phyloP scores from a whole-genome alignment of 1,140 invertebrate genomes.

The Calliopsis andreniformis region DNA sequence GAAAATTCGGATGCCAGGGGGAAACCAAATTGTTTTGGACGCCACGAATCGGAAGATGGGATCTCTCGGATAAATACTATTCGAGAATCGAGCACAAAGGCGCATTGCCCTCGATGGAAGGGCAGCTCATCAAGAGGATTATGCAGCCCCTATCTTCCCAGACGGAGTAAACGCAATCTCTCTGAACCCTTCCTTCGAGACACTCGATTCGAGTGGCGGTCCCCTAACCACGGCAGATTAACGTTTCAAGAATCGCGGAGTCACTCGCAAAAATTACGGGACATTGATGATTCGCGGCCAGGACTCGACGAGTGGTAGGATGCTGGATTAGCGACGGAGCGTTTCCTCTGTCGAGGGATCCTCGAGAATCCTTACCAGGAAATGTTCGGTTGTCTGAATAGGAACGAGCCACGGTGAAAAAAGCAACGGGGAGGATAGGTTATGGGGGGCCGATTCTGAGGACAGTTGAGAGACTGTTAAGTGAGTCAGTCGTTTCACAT shows the following conservation, averaged over 20 bases:
- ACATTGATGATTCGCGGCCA: constrained; percentile 30
- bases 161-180: constrained; percentile 41
- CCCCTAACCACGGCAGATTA: constrained; percentile 38
- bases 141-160: constrained; percentile 24
- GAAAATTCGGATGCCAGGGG: background rate
- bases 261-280: constrained; percentile 38
- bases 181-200: constrained; percentile 33
- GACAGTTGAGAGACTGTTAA: background rate
- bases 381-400: background rate
- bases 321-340: constrained; percentile 24
- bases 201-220: constrained; percentile 5
- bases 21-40: background rate
- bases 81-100: constrained; percentile 17
- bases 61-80: constrained; percentile 30
- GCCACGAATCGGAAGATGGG: constrained; percentile 4
- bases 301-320: constrained; percentile 20
- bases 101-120: background rate
- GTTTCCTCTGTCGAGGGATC: background rate
- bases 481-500: no score
- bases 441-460: background rate
- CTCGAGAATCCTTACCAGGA: constrained; percentile 3
- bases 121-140: constrained; percentile 44
- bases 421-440: background rate
- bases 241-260: constrained; percentile 46
- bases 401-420: background rate